These are phyloP conservation scores for Sebastes vulpes DNA, from an alignment of 2,797 vertebrate species.

Conservation along the genomic window DNA sequence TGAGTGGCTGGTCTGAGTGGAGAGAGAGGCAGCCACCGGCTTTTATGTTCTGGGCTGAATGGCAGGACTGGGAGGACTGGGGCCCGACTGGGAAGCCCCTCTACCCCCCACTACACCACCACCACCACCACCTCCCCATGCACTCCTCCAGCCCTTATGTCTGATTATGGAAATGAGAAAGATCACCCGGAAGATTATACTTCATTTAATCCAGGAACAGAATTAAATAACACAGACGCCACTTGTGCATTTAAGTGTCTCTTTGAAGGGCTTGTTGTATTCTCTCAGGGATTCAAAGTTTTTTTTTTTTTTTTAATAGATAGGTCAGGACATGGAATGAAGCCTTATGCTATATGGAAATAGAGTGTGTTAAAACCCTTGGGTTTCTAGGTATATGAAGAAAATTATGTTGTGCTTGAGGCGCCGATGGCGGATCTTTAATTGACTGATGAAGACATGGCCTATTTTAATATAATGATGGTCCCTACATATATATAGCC, in stretches of 20 bases:
- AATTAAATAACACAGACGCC: slow-evolving; percentile 84
- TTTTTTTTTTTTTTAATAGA: slow-evolving; percentile 43
- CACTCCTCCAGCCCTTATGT: slow-evolving; percentile 71
- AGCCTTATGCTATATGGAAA: slow-evolving; percentile 83
- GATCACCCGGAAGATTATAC: slow-evolving; percentile 81
- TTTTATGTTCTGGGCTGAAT: slow-evolving; percentile 78
- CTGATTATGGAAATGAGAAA: slow-evolving; percentile 85
- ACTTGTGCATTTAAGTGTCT: slow-evolving; percentile 80
- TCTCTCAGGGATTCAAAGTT: slow-evolving; percentile 58
- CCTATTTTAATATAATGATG: slow-evolving; percentile 87
- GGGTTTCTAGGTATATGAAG: slow-evolving; percentile 92
- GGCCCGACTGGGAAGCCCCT: slow-evolving; percentile 68
- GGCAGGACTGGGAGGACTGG: slow-evolving; percentile 69
- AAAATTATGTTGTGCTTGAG: slow-evolving; percentile 93
- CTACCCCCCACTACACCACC: not conserved
- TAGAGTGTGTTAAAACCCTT: slow-evolving; percentile 89
- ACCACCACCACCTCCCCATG: slow-evolving; percentile 12
- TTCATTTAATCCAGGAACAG: slow-evolving; percentile 81
- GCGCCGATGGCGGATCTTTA: slow-evolving; percentile 95
- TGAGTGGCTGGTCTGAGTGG: slow-evolving; percentile 79
- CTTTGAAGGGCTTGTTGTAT: slow-evolving; percentile 67
- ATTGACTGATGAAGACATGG: slow-evolving; percentile 98
- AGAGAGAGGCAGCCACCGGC: slow-evolving; percentile 68
- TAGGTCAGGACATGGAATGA: slow-evolving; percentile 62
- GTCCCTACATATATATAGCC: slow-evolving; percentile 51